Percentiles rank a stretch among this genome's conserved stretches.
These are phyloP conservation scores for Gadus macrocephalus DNA, from an alignment of 2,113 vertebrate species.

Conservation along the genomic window DNA sequence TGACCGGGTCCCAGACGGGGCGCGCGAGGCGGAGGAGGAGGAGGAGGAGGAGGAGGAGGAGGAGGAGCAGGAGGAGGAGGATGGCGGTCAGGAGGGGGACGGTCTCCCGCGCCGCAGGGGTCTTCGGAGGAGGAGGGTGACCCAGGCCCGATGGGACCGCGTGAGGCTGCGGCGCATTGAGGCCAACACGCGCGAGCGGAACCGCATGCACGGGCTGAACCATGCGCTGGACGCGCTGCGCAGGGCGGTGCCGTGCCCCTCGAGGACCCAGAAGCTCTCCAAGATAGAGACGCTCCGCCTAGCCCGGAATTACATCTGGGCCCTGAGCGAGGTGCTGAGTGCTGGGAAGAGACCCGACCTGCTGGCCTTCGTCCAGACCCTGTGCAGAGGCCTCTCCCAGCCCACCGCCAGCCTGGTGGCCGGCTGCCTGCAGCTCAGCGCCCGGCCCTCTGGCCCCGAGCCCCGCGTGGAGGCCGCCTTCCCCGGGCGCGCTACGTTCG, in stretches of 20 bases:
- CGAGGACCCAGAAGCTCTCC: constrained; percentile 92
- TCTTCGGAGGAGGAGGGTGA: constrained; percentile 86
- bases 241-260: constrained; percentile 91
- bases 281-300: constrained; percentile 91
- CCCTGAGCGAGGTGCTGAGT: constrained; percentile 87
- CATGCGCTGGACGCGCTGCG: constrained; percentile 88
- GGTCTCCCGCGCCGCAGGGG: constrained; percentile 78
- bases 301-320: constrained; percentile 93
- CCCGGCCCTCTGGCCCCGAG: constrained; percentile 82
- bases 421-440: constrained; percentile 88
- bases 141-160: constrained; percentile 82
- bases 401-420: constrained; percentile 91
- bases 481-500: constrained; percentile 78
- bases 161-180: constrained; percentile 88
- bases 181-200: constrained; percentile 86
- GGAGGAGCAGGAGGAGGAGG: constrained; percentile 74
- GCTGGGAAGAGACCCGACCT: constrained; percentile 86
- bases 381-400: constrained; percentile 91
- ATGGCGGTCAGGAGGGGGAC: constrained; percentile 79
- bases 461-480: constrained; percentile 76
- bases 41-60: constrained; percentile 50
- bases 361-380: constrained; percentile 87
- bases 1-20: constrained; percentile 72
- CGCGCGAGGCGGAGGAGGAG: constrained; percentile 73
- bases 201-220: constrained; percentile 89